phyloP scores from a whole-genome alignment of 2,113 vertebrate species.

The Neotoma lepida region DNA sequence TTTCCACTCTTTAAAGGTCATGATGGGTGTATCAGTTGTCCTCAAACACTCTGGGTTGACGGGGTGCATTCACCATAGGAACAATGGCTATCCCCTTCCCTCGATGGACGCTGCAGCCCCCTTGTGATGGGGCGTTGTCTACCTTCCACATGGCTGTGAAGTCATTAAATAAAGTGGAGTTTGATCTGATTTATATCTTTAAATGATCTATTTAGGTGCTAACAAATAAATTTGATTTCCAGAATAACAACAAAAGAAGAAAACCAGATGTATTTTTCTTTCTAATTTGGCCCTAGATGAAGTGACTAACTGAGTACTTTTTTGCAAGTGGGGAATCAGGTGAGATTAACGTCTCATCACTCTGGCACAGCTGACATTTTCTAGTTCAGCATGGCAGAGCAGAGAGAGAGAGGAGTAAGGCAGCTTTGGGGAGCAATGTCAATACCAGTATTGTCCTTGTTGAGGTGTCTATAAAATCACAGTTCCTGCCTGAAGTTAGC shows the following conservation, averaged over 20 bases:
- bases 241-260: background rate
- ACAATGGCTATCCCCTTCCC: background rate
- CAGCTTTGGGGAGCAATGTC: fast-evolving
- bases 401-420: background rate
- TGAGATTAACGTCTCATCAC: background rate
- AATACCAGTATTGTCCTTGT: fast-evolving
- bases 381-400: fast-evolving
- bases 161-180: background rate
- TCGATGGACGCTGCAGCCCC: fast-evolving
- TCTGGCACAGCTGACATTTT: background rate
- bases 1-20: background rate
- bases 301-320: background rate
- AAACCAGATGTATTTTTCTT: background rate
- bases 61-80: background rate
- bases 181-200: background rate
- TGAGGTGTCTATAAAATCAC: background rate
- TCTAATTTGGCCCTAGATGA: background rate
- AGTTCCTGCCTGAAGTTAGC: background rate
- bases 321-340: background rate
- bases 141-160: background rate
- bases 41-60: too few relatives aligned
- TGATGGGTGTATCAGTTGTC: fast-evolving
- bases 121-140: too few relatives aligned
- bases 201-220: background rate
- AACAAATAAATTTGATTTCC: background rate